Percentiles rank a stretch among this genome's conserved stretches.
Evolutionary conservation across 2,113 vertebrate genomes (phyloP).

Genomic region (Macrotus californicus): DNA sequence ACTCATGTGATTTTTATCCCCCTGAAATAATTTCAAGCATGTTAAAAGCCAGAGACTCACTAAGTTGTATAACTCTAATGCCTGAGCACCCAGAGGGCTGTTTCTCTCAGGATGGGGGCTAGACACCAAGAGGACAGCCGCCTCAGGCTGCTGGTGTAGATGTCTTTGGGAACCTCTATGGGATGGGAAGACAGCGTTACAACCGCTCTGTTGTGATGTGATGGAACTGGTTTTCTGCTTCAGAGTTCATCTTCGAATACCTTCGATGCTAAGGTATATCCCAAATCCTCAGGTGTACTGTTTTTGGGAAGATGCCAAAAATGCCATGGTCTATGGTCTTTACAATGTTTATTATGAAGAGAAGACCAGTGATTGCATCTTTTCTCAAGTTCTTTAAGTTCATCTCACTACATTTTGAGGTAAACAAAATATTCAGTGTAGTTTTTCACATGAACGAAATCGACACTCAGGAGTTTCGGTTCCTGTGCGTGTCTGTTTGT

Average conservation of each 20-base stretch:
- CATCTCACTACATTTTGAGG: neutral
- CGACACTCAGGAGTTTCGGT: neutral
- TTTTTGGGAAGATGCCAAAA: neutral
- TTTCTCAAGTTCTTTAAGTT: neutral
- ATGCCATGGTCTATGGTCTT: neutral
- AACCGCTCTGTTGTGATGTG: neutral
- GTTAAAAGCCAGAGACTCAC: neutral
- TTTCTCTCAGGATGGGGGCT: neutral
- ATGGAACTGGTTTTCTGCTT: neutral
- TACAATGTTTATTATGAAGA: neutral
- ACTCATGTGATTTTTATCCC: neutral
- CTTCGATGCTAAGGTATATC: neutral
- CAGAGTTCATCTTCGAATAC: neutral
- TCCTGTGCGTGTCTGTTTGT: neutral
- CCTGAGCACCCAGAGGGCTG: neutral
- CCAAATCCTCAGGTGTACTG: neutral
- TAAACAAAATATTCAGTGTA: neutral
- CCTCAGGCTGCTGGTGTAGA: fast-evolving
- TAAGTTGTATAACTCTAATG: neutral
- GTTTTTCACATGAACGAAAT: neutral
- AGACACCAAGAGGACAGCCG: neutral
- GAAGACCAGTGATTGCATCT: neutral
- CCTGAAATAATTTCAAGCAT: neutral
- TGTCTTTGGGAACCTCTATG: neutral
- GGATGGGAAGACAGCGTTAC: neutral